Percentiles rank a stretch among this genome's conserved stretches.
phyloP scores from a whole-genome alignment of 1,140 invertebrate genomes.

The Pseudomyrmex gracilis region DNA sequence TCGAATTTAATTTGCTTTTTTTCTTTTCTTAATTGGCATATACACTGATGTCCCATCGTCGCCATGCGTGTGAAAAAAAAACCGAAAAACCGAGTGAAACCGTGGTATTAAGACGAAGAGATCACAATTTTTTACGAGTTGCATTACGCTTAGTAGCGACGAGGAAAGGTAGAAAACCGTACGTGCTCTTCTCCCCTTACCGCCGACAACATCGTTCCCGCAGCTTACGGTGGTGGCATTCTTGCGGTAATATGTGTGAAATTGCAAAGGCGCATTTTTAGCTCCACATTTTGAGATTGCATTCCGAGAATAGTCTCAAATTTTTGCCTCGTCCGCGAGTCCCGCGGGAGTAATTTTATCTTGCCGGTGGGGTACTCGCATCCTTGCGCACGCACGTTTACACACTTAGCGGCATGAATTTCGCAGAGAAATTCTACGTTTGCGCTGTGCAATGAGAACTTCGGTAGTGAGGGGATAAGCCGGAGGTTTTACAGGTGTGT shows the following conservation, averaged over 20 bases:
- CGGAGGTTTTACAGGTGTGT: slow-evolving; percentile 17
- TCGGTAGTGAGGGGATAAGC: slow-evolving; percentile 41
- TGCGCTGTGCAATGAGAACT: slow-evolving; percentile 44
- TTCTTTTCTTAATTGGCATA: too few species aligned
- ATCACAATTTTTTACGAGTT: slow-evolving; percentile 64
- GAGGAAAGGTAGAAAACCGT: slow-evolving; percentile 66
- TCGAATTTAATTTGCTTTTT: too few species aligned
- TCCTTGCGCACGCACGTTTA: slow-evolving; percentile 6
- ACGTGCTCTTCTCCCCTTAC: slow-evolving; percentile 59
- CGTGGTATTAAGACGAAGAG: slow-evolving; percentile 64
- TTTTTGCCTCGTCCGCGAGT: slow-evolving; percentile 63
- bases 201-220: slow-evolving; percentile 41
- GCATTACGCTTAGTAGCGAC: slow-evolving; percentile 45
- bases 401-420: slow-evolving; percentile 60
- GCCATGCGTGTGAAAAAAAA: slow-evolving; percentile 57
- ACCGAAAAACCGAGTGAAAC: slow-evolving; percentile 49
- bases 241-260: slow-evolving; percentile 77
- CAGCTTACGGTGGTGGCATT: slow-evolving; percentile 61
- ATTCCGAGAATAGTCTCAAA: slow-evolving; percentile 76
- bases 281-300: slow-evolving; percentile 76
- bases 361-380: background rate
- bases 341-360: slow-evolving; percentile 64
- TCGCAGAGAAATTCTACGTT: slow-evolving; percentile 52
- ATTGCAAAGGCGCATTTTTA: slow-evolving; percentile 78
- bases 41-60: background rate